Conservation (phyloP, 2,797 vertebrate species). For the Propithecus deckenii region DNA sequence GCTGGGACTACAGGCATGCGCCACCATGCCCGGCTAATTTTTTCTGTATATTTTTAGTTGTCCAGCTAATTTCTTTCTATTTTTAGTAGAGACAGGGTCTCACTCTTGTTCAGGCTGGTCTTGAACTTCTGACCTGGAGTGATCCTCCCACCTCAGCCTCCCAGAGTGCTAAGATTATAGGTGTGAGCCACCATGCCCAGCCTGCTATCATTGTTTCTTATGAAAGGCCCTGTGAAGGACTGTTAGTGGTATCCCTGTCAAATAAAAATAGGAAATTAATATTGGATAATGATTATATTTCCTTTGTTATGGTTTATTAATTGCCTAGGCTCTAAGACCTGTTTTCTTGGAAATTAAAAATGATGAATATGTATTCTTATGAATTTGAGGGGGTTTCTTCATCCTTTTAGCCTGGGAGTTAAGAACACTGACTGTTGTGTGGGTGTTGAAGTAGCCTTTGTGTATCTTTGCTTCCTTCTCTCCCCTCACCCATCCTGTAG, state of each 20-base stretch:
- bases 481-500: background rate
- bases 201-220: background rate
- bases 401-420: background rate
- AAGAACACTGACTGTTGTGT: background rate
- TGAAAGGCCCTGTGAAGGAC: background rate
- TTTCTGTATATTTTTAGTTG: no score
- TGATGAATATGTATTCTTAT: background rate
- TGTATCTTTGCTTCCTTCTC: background rate
- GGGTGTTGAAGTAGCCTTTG: background rate
- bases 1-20: no score
- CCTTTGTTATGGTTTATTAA: constrained; percentile 4
- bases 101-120: no score
- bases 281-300: background rate
- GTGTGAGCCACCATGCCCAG: no score
- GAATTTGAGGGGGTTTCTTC: background rate
- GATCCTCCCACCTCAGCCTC: no score
- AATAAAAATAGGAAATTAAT: background rate
- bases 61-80: no score
- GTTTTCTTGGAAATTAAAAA: constrained; percentile 3
- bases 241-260: background rate
- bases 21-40: no score
- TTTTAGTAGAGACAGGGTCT: no score
- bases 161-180: no score
- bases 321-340: background rate
- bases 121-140: no score